A percentile compares a stretch with the other conserved stretches of the same genome.
Conservation (phyloP, 1,140 invertebrate genomes). For the Meteorus sp. region DNA sequence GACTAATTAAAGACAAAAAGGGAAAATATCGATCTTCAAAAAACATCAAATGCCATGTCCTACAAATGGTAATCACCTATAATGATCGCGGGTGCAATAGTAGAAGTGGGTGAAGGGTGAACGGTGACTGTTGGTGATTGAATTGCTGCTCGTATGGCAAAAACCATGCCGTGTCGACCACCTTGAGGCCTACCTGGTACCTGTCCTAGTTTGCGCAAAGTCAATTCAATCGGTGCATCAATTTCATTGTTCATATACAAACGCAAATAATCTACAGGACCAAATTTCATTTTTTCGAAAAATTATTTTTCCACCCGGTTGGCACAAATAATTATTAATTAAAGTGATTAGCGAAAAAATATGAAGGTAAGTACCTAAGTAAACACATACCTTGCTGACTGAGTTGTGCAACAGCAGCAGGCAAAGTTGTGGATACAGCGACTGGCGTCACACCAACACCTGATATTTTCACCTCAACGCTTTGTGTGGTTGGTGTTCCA, state of each 20-base stretch:
- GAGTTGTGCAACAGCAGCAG: constrained; percentile 64
- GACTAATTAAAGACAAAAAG: too few species aligned
- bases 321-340: constrained; percentile 2
- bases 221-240: constrained; percentile 35
- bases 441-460: constrained; percentile 66
- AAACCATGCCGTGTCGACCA: constrained; percentile 70
- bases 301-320: too few species aligned
- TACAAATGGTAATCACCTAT: constrained; percentile 59
- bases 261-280: too few species aligned
- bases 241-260: constrained; percentile 2
- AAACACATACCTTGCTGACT: constrained; percentile 60
- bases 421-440: constrained; percentile 64
- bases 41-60: constrained; percentile 45
- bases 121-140: constrained; percentile 58
- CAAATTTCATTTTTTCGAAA: too few species aligned
- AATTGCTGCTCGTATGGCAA: constrained; percentile 63
- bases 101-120: constrained; percentile 64
- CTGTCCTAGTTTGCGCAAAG: constrained; percentile 64
- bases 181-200: constrained; percentile 68
- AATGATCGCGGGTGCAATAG: constrained; percentile 60
- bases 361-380: not conserved
- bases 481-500: constrained; percentile 36
- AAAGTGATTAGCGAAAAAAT: constrained; percentile 9
- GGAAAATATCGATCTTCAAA: constrained; percentile 3
- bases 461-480: constrained; percentile 67